Evolutionary conservation across 1,140 invertebrate genomes (phyloP).

Genomic region (Drosophila orena): DNA sequence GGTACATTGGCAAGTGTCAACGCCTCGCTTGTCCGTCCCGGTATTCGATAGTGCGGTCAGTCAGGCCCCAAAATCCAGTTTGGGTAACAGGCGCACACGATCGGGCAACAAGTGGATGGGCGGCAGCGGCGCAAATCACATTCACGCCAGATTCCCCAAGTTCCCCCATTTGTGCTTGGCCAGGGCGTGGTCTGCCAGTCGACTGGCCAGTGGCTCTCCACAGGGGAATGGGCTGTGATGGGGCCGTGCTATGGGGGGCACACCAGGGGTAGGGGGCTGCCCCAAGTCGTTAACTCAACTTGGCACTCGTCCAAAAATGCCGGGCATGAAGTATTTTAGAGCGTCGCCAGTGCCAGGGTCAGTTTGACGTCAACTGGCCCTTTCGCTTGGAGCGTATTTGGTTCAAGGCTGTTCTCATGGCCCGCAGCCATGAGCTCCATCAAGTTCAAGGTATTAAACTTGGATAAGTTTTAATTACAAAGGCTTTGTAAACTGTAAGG

Average conservation of each 20-base stretch:
- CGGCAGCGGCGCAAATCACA: conserved; percentile 55
- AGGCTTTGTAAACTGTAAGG: no score
- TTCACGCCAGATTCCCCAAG: conserved; percentile 4
- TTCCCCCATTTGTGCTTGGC: conserved; percentile 31
- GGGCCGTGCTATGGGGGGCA: background rate
- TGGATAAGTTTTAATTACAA: no score
- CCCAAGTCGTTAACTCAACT: conserved; percentile 14
- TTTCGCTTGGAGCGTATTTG: conserved; percentile 8
- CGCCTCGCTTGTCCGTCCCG: conserved; percentile 73
- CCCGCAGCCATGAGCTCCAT: conserved; percentile 3
- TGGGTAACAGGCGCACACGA: conserved; percentile 80
- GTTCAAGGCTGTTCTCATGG: conserved; percentile 30
- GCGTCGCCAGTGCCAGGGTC: conserved; percentile 23
- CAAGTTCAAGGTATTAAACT: conserved; percentile 16
- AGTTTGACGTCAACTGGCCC: background rate
- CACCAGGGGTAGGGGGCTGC: conserved; percentile 1
- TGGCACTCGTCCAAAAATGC: conserved; percentile 49
- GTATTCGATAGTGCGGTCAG: conserved; percentile 79
- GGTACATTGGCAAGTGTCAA: conserved; percentile 51
- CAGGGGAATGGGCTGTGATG: background rate
- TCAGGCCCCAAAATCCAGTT: conserved; percentile 85
- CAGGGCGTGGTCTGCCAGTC: conserved; percentile 53
- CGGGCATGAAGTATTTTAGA: conserved; percentile 51
- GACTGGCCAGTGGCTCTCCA: conserved; percentile 43
- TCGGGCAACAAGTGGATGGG: conserved; percentile 46